These are phyloP conservation scores for Aphidius colemani DNA, from an alignment of 2,888 invertebrate species.

Conservation along the genomic window DNA sequence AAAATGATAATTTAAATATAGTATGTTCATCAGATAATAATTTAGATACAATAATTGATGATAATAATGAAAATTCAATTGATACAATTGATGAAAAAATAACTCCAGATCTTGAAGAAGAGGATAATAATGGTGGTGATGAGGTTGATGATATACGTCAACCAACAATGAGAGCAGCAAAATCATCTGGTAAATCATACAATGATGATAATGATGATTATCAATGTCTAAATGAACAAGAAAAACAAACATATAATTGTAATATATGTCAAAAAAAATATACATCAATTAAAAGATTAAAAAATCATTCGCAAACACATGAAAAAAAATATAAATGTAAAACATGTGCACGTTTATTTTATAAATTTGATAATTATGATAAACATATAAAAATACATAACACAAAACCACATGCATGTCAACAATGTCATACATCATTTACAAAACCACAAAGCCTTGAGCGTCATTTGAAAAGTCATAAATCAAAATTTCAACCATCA, in stretches of 20 bases:
- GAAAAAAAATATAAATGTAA: slow-evolving; percentile 53
- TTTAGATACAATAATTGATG: too few relatives aligned
- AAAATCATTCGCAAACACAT: slow-evolving; percentile 53
- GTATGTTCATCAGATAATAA: too few relatives aligned
- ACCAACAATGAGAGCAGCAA: too few relatives aligned
- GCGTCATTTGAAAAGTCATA: slow-evolving; percentile 50
- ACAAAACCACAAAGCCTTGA: slow-evolving; percentile 48
- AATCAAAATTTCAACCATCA: slow-evolving; percentile 25
- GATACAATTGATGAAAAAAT: too few relatives aligned
- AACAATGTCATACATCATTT: slow-evolving; percentile 50
- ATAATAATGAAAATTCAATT: too few relatives aligned
- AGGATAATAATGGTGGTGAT: not conserved
- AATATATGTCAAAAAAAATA: slow-evolving; percentile 51
- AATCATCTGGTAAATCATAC: too few relatives aligned
- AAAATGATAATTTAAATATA: too few relatives aligned
- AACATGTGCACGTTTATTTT: slow-evolving; percentile 51
- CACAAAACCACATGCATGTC: slow-evolving; percentile 50
- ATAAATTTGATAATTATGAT: slow-evolving; percentile 51
- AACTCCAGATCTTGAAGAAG: slow-evolving; percentile 6
- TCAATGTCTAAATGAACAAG: slow-evolving; percentile 1
- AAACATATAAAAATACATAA: slow-evolving; percentile 49
- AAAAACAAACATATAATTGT: slow-evolving; percentile 49
- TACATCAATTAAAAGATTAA: slow-evolving; percentile 52
- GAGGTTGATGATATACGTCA: not conserved
- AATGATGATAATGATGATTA: slow-evolving; percentile 23